These are phyloP conservation scores for Pterois miles DNA, from an alignment of 2,797 vertebrate genomes.

Conservation along the genomic window DNA sequence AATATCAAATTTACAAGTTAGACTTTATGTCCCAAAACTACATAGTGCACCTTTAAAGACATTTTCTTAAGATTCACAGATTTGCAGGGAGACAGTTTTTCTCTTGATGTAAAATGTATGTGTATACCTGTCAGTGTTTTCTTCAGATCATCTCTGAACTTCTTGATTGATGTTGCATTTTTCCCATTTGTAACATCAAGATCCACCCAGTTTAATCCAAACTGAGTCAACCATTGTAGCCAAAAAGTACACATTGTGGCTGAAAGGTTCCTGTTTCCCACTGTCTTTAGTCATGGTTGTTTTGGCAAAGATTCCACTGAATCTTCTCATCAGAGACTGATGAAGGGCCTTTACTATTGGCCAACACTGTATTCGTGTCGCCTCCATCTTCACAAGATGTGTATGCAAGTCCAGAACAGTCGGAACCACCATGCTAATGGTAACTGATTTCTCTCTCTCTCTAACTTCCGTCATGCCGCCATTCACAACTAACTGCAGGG, in stretches of 20 bases:
- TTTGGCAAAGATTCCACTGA: neutral
- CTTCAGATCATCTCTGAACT: too few relatives aligned
- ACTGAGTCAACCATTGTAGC: neutral
- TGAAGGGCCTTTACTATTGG: neutral
- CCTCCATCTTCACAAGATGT: neutral
- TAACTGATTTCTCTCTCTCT: too few relatives aligned
- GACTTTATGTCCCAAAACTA: too few relatives aligned
- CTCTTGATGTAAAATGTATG: too few relatives aligned
- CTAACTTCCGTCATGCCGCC: neutral
- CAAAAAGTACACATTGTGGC: neutral
- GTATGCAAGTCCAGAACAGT: neutral
- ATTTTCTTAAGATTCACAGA: too few relatives aligned
- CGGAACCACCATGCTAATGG: neutral
- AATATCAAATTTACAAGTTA: too few relatives aligned
- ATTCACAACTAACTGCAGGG: neutral
- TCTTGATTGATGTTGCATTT: too few relatives aligned
- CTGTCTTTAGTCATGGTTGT: neutral
- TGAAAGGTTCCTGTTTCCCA: neutral
- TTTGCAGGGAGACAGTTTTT: too few relatives aligned
- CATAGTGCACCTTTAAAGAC: too few relatives aligned
- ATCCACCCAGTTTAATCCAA: too few relatives aligned
- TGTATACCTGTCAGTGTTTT: too few relatives aligned
- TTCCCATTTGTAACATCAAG: too few relatives aligned
- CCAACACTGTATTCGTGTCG: neutral
- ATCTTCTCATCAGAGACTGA: neutral